Conservation (phyloP, 2,113 vertebrate species). For the Heptranchias perlo region DNA sequence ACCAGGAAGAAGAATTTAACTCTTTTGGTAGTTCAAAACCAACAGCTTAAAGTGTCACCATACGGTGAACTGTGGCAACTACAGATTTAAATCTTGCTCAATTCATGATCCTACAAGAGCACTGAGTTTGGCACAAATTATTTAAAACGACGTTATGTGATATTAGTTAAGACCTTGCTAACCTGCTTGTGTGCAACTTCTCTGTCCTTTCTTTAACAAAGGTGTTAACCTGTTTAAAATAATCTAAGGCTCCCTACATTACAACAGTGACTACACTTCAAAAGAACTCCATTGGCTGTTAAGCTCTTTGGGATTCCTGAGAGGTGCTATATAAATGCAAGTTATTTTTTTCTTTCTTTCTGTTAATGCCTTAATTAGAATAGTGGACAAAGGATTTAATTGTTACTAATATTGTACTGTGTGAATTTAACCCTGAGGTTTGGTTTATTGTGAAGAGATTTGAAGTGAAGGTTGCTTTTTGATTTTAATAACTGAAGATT, state of each 20-base stretch:
- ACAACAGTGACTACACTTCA: too few species aligned
- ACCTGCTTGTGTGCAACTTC: too few species aligned
- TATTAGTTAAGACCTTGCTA: background rate
- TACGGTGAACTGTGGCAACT: background rate
- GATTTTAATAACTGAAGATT: too few species aligned
- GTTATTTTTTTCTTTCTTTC: background rate
- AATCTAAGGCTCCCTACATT: too few species aligned
- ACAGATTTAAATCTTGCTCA: background rate
- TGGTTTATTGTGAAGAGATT: too few species aligned
- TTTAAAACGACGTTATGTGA: background rate
- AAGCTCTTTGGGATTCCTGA: background rate
- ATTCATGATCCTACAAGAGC: background rate
- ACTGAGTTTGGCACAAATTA: background rate
- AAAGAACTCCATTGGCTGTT: background rate
- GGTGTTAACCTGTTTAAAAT: too few species aligned
- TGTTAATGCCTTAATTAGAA: too few species aligned
- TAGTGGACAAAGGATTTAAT: background rate
- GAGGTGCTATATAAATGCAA: background rate
- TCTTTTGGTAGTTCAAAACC: background rate
- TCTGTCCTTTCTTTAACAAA: too few species aligned
- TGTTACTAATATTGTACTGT: too few species aligned
- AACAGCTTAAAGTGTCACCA: background rate
- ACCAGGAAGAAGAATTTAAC: background rate
- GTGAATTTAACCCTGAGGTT: too few species aligned
- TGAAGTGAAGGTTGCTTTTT: too few species aligned